Percentiles rank a stretch among this genome's conserved stretches.
Conservation (phyloP, 1,140 invertebrate genomes). For the Ridgeia piscesae region DNA sequence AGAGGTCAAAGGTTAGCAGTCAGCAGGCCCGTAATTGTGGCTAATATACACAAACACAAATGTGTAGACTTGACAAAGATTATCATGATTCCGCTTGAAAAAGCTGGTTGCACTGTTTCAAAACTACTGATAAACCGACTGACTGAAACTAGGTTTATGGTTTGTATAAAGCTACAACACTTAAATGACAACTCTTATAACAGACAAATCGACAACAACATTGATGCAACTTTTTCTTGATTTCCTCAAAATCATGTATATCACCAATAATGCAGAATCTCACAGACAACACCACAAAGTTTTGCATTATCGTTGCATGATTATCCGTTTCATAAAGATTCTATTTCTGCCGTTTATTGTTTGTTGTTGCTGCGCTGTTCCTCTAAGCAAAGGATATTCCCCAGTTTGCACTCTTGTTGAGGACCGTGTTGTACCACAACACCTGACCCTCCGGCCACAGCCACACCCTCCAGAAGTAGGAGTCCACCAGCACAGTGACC, state of each 20-base stretch:
- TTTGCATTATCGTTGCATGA: neutral
- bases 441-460: slow-evolving; percentile 98
- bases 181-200: neutral
- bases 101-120: neutral
- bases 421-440: slow-evolving; percentile 80
- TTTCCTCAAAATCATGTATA: neutral
- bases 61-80: no score
- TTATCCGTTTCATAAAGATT: neutral
- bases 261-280: neutral
- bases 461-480: slow-evolving; percentile 85
- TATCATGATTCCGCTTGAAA: neutral
- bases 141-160: neutral
- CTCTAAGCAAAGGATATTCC: slow-evolving; percentile 80
- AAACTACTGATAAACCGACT: neutral
- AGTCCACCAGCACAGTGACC: slow-evolving; percentile 82
- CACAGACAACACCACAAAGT: neutral
- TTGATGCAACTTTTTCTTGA: neutral
- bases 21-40: no score
- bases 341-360: neutral
- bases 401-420: slow-evolving; percentile 95
- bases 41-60: no score
- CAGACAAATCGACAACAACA: neutral
- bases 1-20: no score
- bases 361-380: neutral
- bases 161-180: neutral